Evolutionary conservation across 2,888 invertebrate genomes (phyloP), one percentile per base, ranked within the genome.

Genomic region (Lithophane socia): DNA sequence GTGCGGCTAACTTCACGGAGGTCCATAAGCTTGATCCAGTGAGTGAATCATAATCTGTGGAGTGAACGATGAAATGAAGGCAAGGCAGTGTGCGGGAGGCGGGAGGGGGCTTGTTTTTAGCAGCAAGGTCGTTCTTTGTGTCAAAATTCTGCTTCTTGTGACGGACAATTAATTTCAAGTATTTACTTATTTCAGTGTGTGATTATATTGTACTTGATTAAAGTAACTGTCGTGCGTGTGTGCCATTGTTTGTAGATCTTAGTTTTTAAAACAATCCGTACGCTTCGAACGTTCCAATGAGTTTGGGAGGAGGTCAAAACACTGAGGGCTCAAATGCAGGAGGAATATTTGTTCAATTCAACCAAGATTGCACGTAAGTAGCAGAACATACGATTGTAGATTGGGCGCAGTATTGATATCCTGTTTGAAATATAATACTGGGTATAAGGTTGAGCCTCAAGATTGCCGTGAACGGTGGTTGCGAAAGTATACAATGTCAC

Each of bases 321-420:
- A 97, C 97, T 93, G 97, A 98, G 94, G 98, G 98, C 96, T 97
- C 98, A 94, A 97, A 98, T 97, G 98, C 98, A 96, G 98, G 98
- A 96, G 98, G 98, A 95, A 98, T 98, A 96, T 99, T 99, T 96
- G 99, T 99, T 91, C 99, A 99, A 97, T 99, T 99, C 95, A 99
- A 99, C 96, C 99, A 99, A 96, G 99, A 99, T 96, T 98, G 98
- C 98, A 98, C 99, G 99, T 99, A 98, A 98, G 99, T 98, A 86
- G 65, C 66, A 42, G 44, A 74, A 54, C 70, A 79, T 80, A 79
- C 71, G 64, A 67, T 73, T 63, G 29, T 61, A 58, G 24, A 64
- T 73, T 67, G 61, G 44, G 73, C 58, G 37, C 37, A 64, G 24
- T 16, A 58, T 56, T 76, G 12, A 37, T 75, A 47, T 49, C n/a